Base-by-base conservation (phyloP, 1,140 invertebrate species). In the Lysiphlebus fabarum region DNA sequence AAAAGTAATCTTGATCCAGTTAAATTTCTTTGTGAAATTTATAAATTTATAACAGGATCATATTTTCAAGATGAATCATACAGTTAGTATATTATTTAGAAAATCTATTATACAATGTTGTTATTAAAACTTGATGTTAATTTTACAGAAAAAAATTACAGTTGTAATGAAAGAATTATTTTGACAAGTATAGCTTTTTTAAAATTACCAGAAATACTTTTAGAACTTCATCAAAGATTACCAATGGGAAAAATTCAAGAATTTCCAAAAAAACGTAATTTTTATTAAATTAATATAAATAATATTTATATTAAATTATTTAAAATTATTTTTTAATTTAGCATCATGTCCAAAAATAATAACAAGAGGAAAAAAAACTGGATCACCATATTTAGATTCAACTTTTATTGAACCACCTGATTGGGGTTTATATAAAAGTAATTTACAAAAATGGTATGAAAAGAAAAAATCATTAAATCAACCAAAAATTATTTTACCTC, bases 111-210 rank as follows among this genome's bases (percentile, higher is more conserved):
- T n/a, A n/a, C n/a, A n/a, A n/a, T n/a, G n/a, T n/a, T n/a, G n/a
- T n/a, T n/a, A n/a, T n/a, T n/a, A n/a, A n/a, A n/a, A n/a, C n/a
- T n/a, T n/a, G n/a, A n/a, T n/a, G n/a, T n/a, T 47, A 51, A 64
- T 64, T 56, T 68, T 68, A 36, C 43, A 77, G 74, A 72, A 53
- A 58, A 65, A 12, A 8, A 50, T 43, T 79, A 79, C 7, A 66
- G 67, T 41, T 73, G 70, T 44, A 75, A 73, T 12, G 75, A 77
- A 49, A 69, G 69, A 60, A 68, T 78, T 17, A 68, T 78, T 41
- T 56, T 79, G 53, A 73, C 77, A 17, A 68, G 69, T 0, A 78
- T 79, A 26, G 73, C 75, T 38, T 73, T 76, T 42, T 63, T 78
- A 12, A 70, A 72, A 9, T 62, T 79, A 33, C 73, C 76, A 38